phyloP scores from a whole-genome alignment of 2,888 invertebrate genomes.

The Raillietiella orientalis region DNA sequence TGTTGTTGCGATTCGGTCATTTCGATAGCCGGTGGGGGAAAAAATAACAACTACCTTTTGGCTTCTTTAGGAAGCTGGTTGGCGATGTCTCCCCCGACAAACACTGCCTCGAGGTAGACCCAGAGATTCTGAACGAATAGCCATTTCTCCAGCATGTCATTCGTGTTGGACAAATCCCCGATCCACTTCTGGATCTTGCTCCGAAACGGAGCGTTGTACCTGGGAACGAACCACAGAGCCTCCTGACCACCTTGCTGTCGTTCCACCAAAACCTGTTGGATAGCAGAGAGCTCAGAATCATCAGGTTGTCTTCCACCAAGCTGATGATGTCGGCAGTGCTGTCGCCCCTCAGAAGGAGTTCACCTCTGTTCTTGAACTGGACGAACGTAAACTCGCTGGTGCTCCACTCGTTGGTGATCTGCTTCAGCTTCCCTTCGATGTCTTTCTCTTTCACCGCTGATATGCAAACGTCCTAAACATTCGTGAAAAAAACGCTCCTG shows the following conservation, averaged over 20 bases:
- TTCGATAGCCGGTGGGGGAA: no score
- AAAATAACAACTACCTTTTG: slow-evolving; percentile 20
- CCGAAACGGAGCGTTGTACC: slow-evolving; percentile 82
- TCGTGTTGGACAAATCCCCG: slow-evolving; percentile 68
- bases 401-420: slow-evolving; percentile 85
- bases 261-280: slow-evolving; percentile 34
- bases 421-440: slow-evolving; percentile 75
- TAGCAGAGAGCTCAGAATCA: slow-evolving; percentile 70
- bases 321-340: slow-evolving; percentile 82
- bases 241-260: neutral
- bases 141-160: slow-evolving; percentile 87
- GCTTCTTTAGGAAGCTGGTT: slow-evolving; percentile 85
- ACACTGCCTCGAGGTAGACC: slow-evolving; percentile 91
- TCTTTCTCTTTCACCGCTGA: slow-evolving; percentile 94
- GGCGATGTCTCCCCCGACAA: slow-evolving; percentile 94
- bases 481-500: neutral
- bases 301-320: slow-evolving; percentile 79
- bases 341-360: slow-evolving; percentile 60
- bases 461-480: slow-evolving; percentile 56
- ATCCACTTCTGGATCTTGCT: slow-evolving; percentile 92
- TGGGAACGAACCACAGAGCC: slow-evolving; percentile 7
- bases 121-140: slow-evolving; percentile 87
- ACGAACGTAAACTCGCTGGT: slow-evolving; percentile 71
- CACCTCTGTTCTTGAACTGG: slow-evolving; percentile 79
- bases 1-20: no score